These are phyloP conservation scores for Okapia johnstoni DNA, from an alignment of 2,113 vertebrate species.

Conservation along the genomic window DNA sequence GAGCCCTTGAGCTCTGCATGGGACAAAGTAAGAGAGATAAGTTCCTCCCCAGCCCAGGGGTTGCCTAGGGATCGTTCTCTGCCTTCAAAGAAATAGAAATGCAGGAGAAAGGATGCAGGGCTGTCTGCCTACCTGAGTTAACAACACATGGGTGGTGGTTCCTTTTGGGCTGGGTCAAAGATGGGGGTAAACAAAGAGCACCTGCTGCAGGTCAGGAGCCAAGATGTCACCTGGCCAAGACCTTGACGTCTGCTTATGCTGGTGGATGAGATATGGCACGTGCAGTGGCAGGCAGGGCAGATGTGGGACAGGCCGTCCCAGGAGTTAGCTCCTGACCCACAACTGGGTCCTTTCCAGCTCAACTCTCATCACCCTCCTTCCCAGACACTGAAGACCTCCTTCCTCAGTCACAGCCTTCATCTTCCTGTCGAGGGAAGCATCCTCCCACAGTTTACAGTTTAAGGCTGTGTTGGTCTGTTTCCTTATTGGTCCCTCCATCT, in stretches of 20 bases:
- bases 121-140: background rate
- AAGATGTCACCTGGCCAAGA: background rate
- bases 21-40: background rate
- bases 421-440: background rate
- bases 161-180: background rate
- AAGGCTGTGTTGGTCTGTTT: background rate
- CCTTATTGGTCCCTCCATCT: background rate
- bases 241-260: background rate
- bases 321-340: background rate
- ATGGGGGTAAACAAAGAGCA: background rate
- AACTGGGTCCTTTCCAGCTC: background rate
- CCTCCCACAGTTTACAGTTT: background rate
- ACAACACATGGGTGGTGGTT: background rate
- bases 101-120: background rate
- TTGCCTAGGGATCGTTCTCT: background rate
- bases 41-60: background rate
- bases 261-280: background rate
- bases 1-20: background rate
- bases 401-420: background rate
- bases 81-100: background rate
- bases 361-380: background rate
- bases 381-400: background rate
- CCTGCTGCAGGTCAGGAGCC: background rate
- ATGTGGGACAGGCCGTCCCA: background rate
- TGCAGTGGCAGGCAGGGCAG: background rate